Percentiles rank a stretch among this genome's conserved stretches.
Evolutionary conservation across 2,797 vertebrate species (phyloP).

Genomic region (Acanthurus lineatus): DNA sequence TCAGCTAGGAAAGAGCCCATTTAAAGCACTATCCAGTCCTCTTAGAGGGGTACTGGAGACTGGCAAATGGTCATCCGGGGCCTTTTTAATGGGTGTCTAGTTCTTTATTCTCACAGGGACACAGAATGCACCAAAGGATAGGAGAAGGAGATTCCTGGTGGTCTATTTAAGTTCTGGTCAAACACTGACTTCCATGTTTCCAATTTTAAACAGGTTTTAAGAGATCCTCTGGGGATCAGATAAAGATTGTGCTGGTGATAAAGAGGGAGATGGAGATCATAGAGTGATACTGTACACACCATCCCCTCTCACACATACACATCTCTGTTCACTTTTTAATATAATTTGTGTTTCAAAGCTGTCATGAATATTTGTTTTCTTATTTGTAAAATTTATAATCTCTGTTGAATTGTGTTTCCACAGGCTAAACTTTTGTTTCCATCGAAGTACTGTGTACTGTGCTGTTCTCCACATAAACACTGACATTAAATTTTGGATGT

Average conservation of each 20-base stretch:
- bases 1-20: constrained; percentile 68
- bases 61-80: constrained; percentile 66
- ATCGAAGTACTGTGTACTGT: not conserved
- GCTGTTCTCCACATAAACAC: not conserved
- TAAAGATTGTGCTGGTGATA: constrained; percentile 45
- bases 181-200: constrained; percentile 64
- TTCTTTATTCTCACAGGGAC: constrained; percentile 57
- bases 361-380: not conserved
- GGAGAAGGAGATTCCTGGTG: constrained; percentile 48
- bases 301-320: not conserved
- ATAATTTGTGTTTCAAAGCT: constrained; percentile 8
- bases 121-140: constrained; percentile 28
- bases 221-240: constrained; percentile 39
- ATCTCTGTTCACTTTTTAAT: constrained; percentile 7
- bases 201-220: constrained; percentile 70
- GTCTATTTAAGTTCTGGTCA: constrained; percentile 69
- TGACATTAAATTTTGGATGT: not conserved
- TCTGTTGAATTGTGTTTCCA: too few species aligned
- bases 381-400: too few species aligned
- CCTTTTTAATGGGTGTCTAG: constrained; percentile 75
- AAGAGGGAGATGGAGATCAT: constrained; percentile 45
- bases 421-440: too few species aligned
- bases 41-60: constrained; percentile 60
- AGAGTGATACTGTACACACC: constrained; percentile 2
- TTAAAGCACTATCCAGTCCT: constrained; percentile 69